A percentile compares a stretch with the other conserved stretches of the same genome.
Evolutionary conservation across 2,888 invertebrate species (phyloP).

Genomic region (Ischnura elegans): DNA sequence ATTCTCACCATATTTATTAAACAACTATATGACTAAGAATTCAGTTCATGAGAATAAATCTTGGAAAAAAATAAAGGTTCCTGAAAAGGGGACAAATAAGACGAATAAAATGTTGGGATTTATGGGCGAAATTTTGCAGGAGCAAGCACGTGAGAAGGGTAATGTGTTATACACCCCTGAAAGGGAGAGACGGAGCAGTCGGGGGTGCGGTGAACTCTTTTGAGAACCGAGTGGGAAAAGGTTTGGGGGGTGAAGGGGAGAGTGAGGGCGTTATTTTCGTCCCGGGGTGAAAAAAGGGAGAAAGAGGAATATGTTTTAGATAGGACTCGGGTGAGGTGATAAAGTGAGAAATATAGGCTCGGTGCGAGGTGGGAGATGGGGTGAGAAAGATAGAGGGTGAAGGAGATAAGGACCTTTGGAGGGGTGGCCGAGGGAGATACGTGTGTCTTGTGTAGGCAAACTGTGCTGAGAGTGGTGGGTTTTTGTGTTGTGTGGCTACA

Average conservation of each 20-base stretch:
- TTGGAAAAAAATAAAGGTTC: neutral
- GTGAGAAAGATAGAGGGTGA: no score
- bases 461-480: neutral
- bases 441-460: neutral
- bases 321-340: slow-evolving; percentile 39
- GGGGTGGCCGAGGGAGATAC: neutral
- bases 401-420: no score
- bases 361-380: neutral
- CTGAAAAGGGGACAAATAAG: slow-evolving; percentile 43
- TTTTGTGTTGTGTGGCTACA: no score
- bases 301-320: slow-evolving; percentile 44
- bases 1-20: neutral
- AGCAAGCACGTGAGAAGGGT: neutral
- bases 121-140: slow-evolving; percentile 35
- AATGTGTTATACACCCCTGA: neutral
- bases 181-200: neutral
- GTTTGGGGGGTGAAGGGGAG: neutral
- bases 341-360: slow-evolving; percentile 22
- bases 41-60: slow-evolving; percentile 33
- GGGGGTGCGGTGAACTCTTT: no score
- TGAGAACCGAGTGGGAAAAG: neutral
- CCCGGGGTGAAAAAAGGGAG: neutral
- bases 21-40: slow-evolving; percentile 3
- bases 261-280: neutral
- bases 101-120: slow-evolving; percentile 13